A percentile compares a stretch with the other conserved stretches of the same genome.
Evolutionary conservation across 2,888 invertebrate species (phyloP).

Genomic region (Heliconius erato): DNA sequence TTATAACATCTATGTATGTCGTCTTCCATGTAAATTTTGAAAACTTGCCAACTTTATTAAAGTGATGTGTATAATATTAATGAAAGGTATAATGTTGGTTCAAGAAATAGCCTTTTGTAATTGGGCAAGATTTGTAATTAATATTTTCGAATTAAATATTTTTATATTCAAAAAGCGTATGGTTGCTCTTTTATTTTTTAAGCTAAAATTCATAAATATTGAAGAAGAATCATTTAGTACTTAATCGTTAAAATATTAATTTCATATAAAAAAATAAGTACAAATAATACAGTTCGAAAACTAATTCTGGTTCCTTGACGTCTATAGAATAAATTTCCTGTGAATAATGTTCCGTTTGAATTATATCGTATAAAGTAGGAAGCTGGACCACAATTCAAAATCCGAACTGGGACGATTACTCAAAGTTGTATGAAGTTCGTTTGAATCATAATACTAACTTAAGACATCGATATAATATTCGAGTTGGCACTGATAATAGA

Average conservation of each 20-base stretch:
- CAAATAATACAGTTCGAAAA: background rate
- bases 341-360: constrained; percentile 9
- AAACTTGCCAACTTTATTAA: background rate
- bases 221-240: too few species aligned
- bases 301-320: constrained; percentile 6
- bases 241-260: background rate
- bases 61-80: background rate
- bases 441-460: constrained; percentile 16
- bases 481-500: constrained; percentile 20
- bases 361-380: constrained; percentile 8
- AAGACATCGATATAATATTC: constrained; percentile 13
- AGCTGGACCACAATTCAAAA: constrained; percentile 32
- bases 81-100: too few species aligned
- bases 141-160: background rate
- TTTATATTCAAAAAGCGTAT: background rate
- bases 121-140: background rate
- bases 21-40: too few species aligned
- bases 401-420: constrained; percentile 21
- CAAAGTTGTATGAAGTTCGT: constrained; percentile 31
- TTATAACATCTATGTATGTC: too few species aligned
- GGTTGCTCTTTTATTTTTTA: too few species aligned
- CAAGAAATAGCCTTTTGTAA: too few species aligned
- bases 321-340: constrained; percentile 4
- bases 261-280: background rate
- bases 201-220: too few species aligned